Conservation (phyloP, 1,140 invertebrate species). For the Vanessa tameamea region DNA sequence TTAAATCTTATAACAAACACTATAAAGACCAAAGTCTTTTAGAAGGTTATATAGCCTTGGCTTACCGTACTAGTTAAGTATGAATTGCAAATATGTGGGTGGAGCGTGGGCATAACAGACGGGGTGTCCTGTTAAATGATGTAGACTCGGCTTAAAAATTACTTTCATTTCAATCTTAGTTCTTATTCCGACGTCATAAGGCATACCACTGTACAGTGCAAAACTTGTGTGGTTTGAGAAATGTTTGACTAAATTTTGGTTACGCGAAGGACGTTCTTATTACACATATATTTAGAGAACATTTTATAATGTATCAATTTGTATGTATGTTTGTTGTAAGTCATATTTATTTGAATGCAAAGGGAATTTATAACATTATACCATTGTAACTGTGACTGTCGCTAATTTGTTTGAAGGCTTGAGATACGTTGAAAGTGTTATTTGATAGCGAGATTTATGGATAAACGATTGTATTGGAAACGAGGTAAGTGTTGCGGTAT, state of each 20-base stretch:
- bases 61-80: constrained; percentile 34
- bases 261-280: constrained; percentile 10
- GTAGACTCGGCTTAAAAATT: constrained; percentile 36
- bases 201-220: constrained; percentile 20
- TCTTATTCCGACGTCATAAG: constrained; percentile 29
- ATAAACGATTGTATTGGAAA: constrained; percentile 34
- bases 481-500: constrained; percentile 18
- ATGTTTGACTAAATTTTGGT: neutral
- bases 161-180: constrained; percentile 31
- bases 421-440: constrained; percentile 31
- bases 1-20: neutral
- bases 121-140: constrained; percentile 41
- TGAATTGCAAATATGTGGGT: constrained; percentile 40
- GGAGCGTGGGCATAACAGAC: constrained; percentile 35
- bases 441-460: constrained; percentile 37
- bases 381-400: constrained; percentile 34
- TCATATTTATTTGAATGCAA: constrained; percentile 36
- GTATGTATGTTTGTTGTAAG: constrained; percentile 11
- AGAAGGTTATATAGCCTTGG: neutral
- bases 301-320: neutral
- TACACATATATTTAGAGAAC: neutral
- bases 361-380: constrained; percentile 40
- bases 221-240: constrained; percentile 8
- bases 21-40: constrained; percentile 3
- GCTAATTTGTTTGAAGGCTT: constrained; percentile 38